Evolutionary conservation across 1,140 invertebrate genomes (phyloP).

Genomic region (Sinella curviseta): DNA sequence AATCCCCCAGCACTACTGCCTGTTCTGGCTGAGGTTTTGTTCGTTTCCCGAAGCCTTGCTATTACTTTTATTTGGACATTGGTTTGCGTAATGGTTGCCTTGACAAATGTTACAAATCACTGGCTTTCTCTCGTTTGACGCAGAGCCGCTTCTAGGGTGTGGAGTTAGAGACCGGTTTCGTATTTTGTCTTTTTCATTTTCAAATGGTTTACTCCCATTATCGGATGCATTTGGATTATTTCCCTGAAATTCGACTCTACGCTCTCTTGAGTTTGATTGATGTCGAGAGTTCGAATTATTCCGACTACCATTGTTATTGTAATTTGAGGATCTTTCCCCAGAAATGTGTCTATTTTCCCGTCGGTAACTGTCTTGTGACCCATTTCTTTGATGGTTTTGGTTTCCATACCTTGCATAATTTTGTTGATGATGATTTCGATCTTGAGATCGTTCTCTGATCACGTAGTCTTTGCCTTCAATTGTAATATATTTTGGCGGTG

Average conservation of each 20-base stretch:
- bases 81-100: neutral
- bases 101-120: neutral
- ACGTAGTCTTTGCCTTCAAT: too few relatives aligned
- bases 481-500: neutral
- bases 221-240: neutral
- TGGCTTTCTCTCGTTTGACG: neutral
- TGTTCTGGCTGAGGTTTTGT: neutral
- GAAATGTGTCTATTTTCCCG: neutral
- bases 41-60: constrained; percentile 4
- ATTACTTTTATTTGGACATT: neutral
- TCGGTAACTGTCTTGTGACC: too few relatives aligned
- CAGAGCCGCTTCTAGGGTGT: neutral
- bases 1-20: neutral
- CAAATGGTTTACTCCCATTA: too few relatives aligned
- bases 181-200: too few relatives aligned
- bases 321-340: neutral
- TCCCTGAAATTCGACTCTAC: neutral
- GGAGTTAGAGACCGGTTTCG: too few relatives aligned
- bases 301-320: neutral
- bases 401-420: too few relatives aligned
- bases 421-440: too few relatives aligned
- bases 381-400: too few relatives aligned
- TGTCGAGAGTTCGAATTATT: neutral
- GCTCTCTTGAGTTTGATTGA: neutral
- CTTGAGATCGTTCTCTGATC: too few relatives aligned